Conservation (phyloP, 2,888 invertebrate genomes). For the Ditula angustiorana region DNA sequence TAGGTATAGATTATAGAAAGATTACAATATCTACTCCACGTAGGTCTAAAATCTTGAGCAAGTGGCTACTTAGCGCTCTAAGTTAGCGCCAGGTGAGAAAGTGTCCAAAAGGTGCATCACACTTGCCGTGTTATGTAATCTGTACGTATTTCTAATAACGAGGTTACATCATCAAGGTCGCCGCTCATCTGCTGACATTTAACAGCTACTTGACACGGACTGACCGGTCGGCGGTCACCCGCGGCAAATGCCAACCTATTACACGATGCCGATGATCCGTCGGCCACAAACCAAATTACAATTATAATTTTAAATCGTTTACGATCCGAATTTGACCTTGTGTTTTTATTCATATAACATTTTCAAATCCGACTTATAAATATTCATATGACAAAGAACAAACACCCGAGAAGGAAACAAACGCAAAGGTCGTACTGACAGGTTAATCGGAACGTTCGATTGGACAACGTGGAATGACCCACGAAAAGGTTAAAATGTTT, state of each 20-base stretch:
- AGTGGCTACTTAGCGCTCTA: not conserved
- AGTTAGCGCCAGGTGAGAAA: slow-evolving; percentile 22
- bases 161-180: slow-evolving; percentile 79
- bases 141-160: slow-evolving; percentile 69
- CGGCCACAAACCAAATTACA: slow-evolving; percentile 18
- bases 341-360: not conserved
- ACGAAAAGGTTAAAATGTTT: not conserved
- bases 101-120: slow-evolving; percentile 48
- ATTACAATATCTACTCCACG: not conserved
- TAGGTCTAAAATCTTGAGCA: not conserved
- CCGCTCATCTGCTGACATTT: slow-evolving; percentile 77
- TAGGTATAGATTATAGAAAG: too few species aligned
- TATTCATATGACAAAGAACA: not conserved
- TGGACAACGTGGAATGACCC: not conserved
- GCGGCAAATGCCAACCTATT: slow-evolving; percentile 58
- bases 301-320: slow-evolving; percentile 13
- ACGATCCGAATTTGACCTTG: not conserved
- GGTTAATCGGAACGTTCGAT: not conserved
- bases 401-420: not conserved
- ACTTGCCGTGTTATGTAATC: slow-evolving; percentile 63
- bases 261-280: not conserved
- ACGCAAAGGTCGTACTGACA: not conserved
- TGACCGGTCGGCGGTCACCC: slow-evolving; percentile 73
- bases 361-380: not conserved
- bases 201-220: slow-evolving; percentile 55